phyloP scores from a whole-genome alignment of 2,888 invertebrate genomes.

The Agrypnus murinus region DNA sequence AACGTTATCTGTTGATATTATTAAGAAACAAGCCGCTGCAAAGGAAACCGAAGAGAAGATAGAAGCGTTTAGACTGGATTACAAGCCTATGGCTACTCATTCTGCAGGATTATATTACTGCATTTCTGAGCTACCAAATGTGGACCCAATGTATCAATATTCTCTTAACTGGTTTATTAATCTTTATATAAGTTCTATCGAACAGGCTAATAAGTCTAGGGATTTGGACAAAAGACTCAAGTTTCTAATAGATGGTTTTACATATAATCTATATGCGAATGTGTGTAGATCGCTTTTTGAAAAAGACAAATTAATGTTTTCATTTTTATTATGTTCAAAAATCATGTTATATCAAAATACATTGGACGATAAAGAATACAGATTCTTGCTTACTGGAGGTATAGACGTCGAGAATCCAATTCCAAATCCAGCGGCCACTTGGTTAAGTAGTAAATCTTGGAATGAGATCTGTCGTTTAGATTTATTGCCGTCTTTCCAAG shows the following conservation, averaged over 20 bases:
- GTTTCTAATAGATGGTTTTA: slow-evolving; percentile 84
- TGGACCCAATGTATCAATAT: slow-evolving; percentile 94
- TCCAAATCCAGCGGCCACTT: slow-evolving; percentile 80
- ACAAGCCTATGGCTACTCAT: slow-evolving; percentile 85
- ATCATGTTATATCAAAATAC: slow-evolving; percentile 76
- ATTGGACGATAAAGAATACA: slow-evolving; percentile 77
- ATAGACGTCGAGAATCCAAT: slow-evolving; percentile 78
- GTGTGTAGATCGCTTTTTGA: slow-evolving; percentile 90
- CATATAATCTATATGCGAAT: slow-evolving; percentile 86
- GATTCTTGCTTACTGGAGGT: slow-evolving; percentile 86
- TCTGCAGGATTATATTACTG: slow-evolving; percentile 88
- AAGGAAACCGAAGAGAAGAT: slow-evolving; percentile 86
- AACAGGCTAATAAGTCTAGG: slow-evolving; percentile 82
- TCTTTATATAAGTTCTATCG: slow-evolving; percentile 85
- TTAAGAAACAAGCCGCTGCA: slow-evolving; percentile 86
- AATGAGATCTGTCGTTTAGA: slow-evolving; percentile 83
- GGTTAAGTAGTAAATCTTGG: slow-evolving; percentile 86
- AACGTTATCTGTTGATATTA: slow-evolving; percentile 85
- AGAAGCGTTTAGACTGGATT: slow-evolving; percentile 83
- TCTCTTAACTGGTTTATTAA: slow-evolving; percentile 91
- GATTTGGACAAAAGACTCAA: slow-evolving; percentile 81
- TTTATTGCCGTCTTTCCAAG: slow-evolving; percentile 74
- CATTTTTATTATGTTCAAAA: slow-evolving; percentile 85
- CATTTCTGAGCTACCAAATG: slow-evolving; percentile 86
- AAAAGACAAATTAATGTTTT: slow-evolving; percentile 88